Base-by-base conservation (phyloP, 1,140 invertebrate species). In the Subanguina moxae region DNA sequence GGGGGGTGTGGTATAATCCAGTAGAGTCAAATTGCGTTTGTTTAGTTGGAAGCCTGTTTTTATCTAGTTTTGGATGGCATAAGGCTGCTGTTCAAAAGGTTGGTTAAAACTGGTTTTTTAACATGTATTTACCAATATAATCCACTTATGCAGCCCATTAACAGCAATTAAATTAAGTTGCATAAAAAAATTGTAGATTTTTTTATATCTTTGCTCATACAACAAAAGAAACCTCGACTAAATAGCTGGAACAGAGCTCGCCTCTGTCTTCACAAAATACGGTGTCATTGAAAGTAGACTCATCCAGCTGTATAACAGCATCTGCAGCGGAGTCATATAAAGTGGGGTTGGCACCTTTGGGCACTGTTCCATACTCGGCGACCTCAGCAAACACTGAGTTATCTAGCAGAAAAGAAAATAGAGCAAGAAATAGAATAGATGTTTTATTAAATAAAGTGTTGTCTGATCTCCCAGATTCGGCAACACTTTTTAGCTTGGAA, bases 341-440 rank as follows among this genome's bases (percentile, higher is more conserved):
- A 30, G 80, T 82, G 19, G 81, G 80, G 62, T 82, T 82, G 17
- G 66, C 67, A 28, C 80, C 80, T 57, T 82, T 78, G 0, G 78
- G 78, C 19, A 64, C 57, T 23, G 64, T 66, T 19, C 75, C 75
- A 43, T 70, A 80, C 23, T 78, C 65, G 28, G 77, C 76, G 15
- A 78, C 27, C n/a, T 52, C 48, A 52, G 32, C 32, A 3, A 38
- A 11, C 32, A 38, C 32, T 38, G 11, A 38, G 32, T 38, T 38
- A 5, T 38, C 11, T 5, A 11, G 11, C 11, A 38, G 11, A 38
- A 38, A 11, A 38, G 3, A 38, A 38, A 3, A 38, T 38, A 38
- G 32, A 3, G 11, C 3, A 38, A 38, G 3, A 38, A 38, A 38
- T 38, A 11, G 3, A 38, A 38, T 38, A 5, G 11, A 38, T 38